phyloP scores from a whole-genome alignment of 2,888 invertebrate genomes.

The Xestia sexstrigata region DNA sequence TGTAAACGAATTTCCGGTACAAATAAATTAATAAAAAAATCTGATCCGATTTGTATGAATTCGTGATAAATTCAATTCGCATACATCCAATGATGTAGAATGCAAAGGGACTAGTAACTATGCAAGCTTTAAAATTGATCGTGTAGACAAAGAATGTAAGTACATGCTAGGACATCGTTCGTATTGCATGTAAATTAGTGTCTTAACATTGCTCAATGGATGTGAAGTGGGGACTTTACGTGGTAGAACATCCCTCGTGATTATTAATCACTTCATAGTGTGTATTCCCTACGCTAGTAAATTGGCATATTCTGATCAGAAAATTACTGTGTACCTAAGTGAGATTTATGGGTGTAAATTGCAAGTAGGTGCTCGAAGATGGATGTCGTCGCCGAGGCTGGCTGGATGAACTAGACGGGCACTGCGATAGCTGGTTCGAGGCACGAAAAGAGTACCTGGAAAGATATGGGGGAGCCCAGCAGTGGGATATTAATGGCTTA shows the following conservation, averaged over 20 bases:
- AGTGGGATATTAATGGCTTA: too few species aligned
- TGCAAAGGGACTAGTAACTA: constrained; percentile 5
- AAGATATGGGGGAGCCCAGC: too few species aligned
- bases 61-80: constrained; percentile 16
- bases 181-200: constrained; percentile 30
- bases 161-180: not conserved
- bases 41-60: constrained; percentile 33
- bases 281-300: not conserved
- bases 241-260: not conserved
- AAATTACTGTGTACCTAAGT: not conserved
- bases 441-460: too few species aligned
- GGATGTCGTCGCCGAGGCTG: too few species aligned
- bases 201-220: constrained; percentile 17
- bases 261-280: constrained; percentile 3
- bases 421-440: too few species aligned
- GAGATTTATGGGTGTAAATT: not conserved
- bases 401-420: too few species aligned
- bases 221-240: constrained; percentile 15
- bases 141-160: constrained; percentile 1
- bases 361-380: not conserved
- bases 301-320: not conserved
- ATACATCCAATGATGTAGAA: constrained; percentile 17
- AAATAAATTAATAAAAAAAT: constrained; percentile 34
- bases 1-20: constrained; percentile 24
- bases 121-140: constrained; percentile 1